These are phyloP conservation scores for Hylyphantes graminicola DNA, from an alignment of 1,140 invertebrate species.

Conservation along the genomic window DNA sequence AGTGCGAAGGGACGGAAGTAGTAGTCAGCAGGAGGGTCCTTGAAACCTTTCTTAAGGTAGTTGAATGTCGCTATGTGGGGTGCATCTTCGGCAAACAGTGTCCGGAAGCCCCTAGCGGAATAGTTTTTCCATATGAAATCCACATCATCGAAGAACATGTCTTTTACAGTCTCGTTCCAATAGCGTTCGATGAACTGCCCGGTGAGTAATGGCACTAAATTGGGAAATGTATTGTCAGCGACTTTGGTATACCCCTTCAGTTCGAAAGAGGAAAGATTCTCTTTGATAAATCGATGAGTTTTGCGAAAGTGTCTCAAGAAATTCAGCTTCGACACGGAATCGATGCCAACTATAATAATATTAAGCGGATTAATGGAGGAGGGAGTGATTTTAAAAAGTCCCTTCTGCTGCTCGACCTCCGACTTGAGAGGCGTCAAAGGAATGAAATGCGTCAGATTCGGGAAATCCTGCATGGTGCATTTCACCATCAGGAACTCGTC, in stretches of 20 bases:
- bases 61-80: conserved; percentile 71
- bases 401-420: conserved; percentile 34
- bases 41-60: conserved; percentile 69
- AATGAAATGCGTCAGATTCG: conserved; percentile 49
- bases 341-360: conserved; percentile 65
- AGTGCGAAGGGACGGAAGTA: conserved; percentile 68
- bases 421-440: conserved; percentile 55
- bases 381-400: not conserved
- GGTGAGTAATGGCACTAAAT: conserved; percentile 64
- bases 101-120: conserved; percentile 68
- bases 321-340: conserved; percentile 65
- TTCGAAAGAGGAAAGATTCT: conserved; percentile 73
- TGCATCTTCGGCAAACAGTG: conserved; percentile 71
- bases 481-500: conserved; percentile 53
- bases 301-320: conserved; percentile 65
- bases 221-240: conserved; percentile 67
- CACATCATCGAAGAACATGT: conserved; percentile 66
- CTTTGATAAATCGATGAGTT: conserved; percentile 70
- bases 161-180: conserved; percentile 58
- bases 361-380: conserved; percentile 65
- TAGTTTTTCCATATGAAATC: conserved; percentile 72
- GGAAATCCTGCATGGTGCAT: conserved; percentile 37
- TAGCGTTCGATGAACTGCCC: conserved; percentile 63
- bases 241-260: conserved; percentile 66
- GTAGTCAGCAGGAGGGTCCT: conserved; percentile 69